A percentile compares a stretch with the other conserved stretches of the same genome.
Evolutionary conservation across 2,113 vertebrate genomes (phyloP).

Genomic region (Microcebus murinus): DNA sequence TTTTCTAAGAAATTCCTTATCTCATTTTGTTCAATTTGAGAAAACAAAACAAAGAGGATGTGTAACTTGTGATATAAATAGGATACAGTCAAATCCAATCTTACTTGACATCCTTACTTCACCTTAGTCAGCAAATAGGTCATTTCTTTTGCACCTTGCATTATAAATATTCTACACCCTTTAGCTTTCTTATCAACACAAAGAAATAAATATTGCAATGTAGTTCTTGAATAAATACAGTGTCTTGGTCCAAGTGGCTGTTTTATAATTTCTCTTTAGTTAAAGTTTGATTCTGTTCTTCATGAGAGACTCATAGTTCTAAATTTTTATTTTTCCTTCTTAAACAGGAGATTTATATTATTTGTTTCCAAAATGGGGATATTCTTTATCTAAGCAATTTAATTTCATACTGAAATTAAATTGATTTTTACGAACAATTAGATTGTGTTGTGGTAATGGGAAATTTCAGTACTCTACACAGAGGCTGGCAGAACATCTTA

Average conservation of each 20-base stretch:
- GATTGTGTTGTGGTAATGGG: neutral
- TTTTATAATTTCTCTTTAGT: neutral
- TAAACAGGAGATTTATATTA: neutral
- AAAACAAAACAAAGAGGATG: neutral
- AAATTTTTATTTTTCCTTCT: neutral
- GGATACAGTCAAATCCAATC: neutral
- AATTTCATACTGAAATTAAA: neutral
- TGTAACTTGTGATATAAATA: conserved; percentile 28
- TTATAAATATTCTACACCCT: neutral
- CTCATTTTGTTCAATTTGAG: conserved; percentile 16
- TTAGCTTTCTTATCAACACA: neutral
- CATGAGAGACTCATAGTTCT: neutral
- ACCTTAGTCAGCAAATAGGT: neutral
- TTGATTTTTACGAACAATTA: neutral
- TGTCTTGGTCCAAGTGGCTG: neutral
- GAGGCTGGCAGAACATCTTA: neutral
- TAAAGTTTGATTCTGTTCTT: conserved; percentile 25
- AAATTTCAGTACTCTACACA: neutral
- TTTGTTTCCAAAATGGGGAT: neutral
- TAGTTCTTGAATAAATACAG: conserved; percentile 8
- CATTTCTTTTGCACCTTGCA: neutral
- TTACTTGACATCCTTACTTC: conserved; percentile 1
- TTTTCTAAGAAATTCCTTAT: conserved; percentile 30
- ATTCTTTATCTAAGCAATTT: neutral
- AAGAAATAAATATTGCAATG: neutral